Base-by-base conservation (phyloP, 2,113 vertebrate species). In the Cavia porcellus region DNA sequence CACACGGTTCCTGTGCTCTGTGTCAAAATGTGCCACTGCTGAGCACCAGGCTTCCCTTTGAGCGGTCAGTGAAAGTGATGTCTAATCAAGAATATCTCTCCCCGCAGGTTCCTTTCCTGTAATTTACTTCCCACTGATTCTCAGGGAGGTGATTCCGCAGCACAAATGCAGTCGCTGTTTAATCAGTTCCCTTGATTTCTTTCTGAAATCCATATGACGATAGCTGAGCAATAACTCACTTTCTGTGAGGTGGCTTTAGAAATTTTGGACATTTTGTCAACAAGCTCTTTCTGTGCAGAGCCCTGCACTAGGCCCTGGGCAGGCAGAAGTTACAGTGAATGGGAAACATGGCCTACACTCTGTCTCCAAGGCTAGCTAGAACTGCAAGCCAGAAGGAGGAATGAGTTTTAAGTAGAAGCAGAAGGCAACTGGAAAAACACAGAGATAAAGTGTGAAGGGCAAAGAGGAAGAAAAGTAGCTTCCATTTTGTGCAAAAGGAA, bases 121-220 rank as follows among this genome's bases (percentile, higher is more conserved):
- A 93, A 97, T 96, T 97, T 95, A 96, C 97, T 96, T 97, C 97
- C 97, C 96, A 95, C 92, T 92, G 97, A 64, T 88, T 96, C 96
- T 90, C 92, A 47, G 45, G 72, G 87, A 87, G 84, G 86, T 77
- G 96, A 97, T 93, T 96, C 85, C 0, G 1, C 62, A 68, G 95
- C 62, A 86, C 91, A 96, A 95, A 94, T 55, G 87, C 38, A 55
- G 84, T 64, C 13, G 0, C 92, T 92, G 82, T 77, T 95, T 97
- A 97, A 97, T 97, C 95, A 96, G 95, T 87, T 92, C 64, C 42
- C 92, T 97, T 98, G 96, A 97, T 97, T 97, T 96, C 90, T 87
- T 82, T 96, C 87, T 92, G 94, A 97, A 92, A 97, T 90, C 89
- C 55, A 1, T 68, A 90, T 87, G 89, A 85, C 93, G 90, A 84